Conservation (phyloP, 2,797 vertebrate species). For the Lagocephalus sceleratus region DNA sequence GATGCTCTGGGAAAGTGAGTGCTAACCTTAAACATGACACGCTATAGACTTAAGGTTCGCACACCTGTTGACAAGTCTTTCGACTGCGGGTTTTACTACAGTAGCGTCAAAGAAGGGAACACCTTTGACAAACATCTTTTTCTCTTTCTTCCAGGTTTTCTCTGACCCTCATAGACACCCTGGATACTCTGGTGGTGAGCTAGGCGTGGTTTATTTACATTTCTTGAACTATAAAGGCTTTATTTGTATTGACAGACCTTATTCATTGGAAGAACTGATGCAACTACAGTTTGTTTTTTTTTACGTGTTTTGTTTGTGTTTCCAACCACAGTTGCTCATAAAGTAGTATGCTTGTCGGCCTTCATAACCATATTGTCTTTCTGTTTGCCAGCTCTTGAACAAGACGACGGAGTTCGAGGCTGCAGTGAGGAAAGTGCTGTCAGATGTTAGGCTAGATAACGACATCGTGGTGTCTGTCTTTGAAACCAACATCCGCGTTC, state of each 20-base stretch:
- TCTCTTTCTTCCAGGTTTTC: slow-evolving; percentile 84
- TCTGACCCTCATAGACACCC: slow-evolving; percentile 93
- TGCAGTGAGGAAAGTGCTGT: slow-evolving; percentile 91
- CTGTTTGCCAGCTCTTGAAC: slow-evolving; percentile 85
- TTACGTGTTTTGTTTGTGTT: neutral
- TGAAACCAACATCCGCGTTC: slow-evolving; percentile 98
- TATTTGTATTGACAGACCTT: neutral
- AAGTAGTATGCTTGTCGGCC: neutral
- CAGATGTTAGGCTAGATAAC: slow-evolving; percentile 95
- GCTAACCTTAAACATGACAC: neutral
- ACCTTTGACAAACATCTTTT: slow-evolving; percentile 13
- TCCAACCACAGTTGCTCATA: no score
- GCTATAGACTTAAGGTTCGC: no score
- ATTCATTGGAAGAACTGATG: no score
- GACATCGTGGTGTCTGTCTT: slow-evolving; percentile 98
- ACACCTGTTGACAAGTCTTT: no score
- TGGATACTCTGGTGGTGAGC: slow-evolving; percentile 97
- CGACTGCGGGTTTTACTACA: neutral
- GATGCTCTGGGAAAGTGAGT: slow-evolving; percentile 97
- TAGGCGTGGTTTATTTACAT: neutral
- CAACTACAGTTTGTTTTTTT: neutral
- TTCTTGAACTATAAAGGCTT: neutral
- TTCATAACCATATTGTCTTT: neutral
- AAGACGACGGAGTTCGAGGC: slow-evolving; percentile 97
- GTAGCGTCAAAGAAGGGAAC: neutral